These are phyloP conservation scores for Amphilophus citrinellus DNA, from an alignment of 2,113 vertebrate species.

Conservation along the genomic window DNA sequence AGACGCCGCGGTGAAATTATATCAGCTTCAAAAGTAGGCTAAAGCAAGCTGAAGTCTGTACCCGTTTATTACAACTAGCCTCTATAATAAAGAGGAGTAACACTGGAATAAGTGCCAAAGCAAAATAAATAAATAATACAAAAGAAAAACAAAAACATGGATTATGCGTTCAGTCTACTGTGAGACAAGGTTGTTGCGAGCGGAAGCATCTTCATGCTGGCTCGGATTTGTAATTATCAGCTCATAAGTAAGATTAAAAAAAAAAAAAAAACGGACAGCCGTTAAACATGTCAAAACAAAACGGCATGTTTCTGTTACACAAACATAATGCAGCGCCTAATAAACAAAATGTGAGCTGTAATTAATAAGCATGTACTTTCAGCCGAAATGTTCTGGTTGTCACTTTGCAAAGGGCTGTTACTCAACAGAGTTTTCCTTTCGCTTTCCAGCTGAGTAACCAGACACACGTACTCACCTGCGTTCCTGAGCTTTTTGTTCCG, in stretches of 20 bases:
- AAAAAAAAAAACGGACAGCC: neutral
- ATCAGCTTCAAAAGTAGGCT: constrained; percentile 49
- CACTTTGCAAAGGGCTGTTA: neutral
- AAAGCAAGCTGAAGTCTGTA: constrained; percentile 1
- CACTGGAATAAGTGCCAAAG: neutral
- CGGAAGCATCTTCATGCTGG: neutral
- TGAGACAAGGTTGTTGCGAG: neutral
- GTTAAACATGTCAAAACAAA: neutral
- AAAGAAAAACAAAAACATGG: neutral
- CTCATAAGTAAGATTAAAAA: neutral
- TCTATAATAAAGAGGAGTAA: neutral
- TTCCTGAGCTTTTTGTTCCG: constrained; percentile 95
- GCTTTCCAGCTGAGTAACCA: neutral
- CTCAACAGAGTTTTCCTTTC: constrained; percentile 11
- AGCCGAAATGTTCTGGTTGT: neutral
- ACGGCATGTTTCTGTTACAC: neutral
- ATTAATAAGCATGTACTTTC: neutral
- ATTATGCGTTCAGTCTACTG: neutral
- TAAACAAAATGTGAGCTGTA: neutral
- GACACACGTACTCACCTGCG: constrained; percentile 77
- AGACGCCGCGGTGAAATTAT: constrained; percentile 35
- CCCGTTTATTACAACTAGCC: constrained; percentile 4
- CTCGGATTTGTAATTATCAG: neutral
- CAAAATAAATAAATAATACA: neutral
- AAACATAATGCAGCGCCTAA: neutral